Conservation (phyloP, 2,113 vertebrate genomes). For the Eptatretus burgeri region DNA sequence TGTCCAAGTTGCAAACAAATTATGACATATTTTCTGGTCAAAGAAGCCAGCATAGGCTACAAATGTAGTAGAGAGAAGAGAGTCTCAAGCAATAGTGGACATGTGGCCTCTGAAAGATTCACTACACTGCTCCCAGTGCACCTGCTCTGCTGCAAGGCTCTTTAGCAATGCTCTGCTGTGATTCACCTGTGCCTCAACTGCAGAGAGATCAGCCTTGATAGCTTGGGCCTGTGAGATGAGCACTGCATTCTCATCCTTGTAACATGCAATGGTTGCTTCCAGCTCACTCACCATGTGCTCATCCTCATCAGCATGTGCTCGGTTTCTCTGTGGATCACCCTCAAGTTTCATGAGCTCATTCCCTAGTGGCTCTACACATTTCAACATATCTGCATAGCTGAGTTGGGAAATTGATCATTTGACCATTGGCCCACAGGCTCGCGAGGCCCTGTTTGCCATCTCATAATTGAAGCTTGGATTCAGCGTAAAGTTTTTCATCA, state of each 20-base stretch:
- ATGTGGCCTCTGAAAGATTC: neutral
- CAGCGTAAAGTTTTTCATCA: neutral
- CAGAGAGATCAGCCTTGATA: constrained; percentile 1
- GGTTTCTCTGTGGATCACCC: neutral
- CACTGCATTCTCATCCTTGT: constrained; percentile 2
- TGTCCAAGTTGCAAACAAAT: neutral
- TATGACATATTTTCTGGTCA: neutral
- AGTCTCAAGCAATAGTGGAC: neutral
- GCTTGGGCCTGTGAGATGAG: constrained; percentile 3
- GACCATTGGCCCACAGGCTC: constrained; percentile 3
- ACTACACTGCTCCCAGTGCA: neutral
- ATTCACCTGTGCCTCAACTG: constrained; percentile 2
- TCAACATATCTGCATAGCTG: constrained; percentile 2
- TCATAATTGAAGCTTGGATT: constrained; percentile 2
- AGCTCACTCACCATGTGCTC: constrained; percentile 3
- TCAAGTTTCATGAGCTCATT: constrained; percentile 5
- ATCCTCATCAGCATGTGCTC: neutral
- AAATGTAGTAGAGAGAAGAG: neutral
- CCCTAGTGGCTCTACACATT: neutral
- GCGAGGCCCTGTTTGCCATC: constrained; percentile 4
- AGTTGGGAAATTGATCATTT: neutral
- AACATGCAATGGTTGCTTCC: neutral
- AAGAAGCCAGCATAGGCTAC: constrained; percentile 2
- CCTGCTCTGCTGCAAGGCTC: constrained; percentile 4
- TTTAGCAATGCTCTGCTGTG: neutral